Conservation (phyloP, 2,113 vertebrate species). For the Phyllopteryx taeniolatus region DNA sequence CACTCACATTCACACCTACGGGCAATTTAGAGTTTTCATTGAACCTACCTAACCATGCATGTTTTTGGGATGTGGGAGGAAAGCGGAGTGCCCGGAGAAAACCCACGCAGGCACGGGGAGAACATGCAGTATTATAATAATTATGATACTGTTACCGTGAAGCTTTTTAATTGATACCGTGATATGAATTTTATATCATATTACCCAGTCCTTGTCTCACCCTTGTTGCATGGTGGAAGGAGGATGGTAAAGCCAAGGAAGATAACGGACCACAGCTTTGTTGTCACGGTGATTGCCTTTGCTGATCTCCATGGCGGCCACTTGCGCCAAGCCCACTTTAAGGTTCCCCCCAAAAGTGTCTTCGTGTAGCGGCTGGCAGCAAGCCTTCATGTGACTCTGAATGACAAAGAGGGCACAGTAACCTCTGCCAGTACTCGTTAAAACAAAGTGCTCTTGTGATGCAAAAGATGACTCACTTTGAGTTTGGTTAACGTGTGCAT, state of each 20-base stretch:
- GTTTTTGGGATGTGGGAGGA: too few species aligned
- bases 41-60: too few species aligned
- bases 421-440: neutral
- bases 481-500: slow-evolving; percentile 97
- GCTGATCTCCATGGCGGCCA: slow-evolving; percentile 96
- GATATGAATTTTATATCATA: neutral
- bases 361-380: slow-evolving; percentile 95
- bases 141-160: too few species aligned
- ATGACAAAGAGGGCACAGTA: slow-evolving; percentile 12
- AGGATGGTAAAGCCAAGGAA: slow-evolving; percentile 97
- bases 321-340: slow-evolving; percentile 95
- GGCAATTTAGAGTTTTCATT: too few species aligned
- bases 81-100: too few species aligned
- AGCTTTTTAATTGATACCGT: too few species aligned
- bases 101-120: too few species aligned
- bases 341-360: slow-evolving; percentile 98
- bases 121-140: too few species aligned
- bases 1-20: too few species aligned
- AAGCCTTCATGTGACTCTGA: slow-evolving; percentile 98
- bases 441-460: neutral
- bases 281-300: slow-evolving; percentile 97
- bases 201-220: slow-evolving; percentile 67
- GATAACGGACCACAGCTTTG: slow-evolving; percentile 92
- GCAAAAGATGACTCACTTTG: slow-evolving; percentile 77
- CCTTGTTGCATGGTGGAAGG: slow-evolving; percentile 98